These are phyloP conservation scores for Drosophila pandora DNA, from an alignment of 1,140 invertebrate species.

Conservation along the genomic window DNA sequence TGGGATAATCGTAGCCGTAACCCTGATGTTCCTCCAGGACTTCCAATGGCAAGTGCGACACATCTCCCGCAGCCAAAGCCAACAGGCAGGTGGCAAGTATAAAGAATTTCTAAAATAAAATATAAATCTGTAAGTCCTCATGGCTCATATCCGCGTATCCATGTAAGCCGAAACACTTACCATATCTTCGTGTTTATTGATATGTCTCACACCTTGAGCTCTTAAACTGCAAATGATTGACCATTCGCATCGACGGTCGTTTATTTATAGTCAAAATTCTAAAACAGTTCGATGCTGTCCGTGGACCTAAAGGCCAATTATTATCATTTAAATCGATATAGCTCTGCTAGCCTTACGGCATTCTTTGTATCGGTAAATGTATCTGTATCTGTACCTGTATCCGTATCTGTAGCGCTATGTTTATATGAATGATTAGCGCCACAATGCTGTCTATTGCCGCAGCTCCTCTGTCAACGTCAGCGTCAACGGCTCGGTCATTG, in stretches of 20 bases:
- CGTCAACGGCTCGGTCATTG: constrained; percentile 21
- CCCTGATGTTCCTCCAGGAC: constrained; percentile 45
- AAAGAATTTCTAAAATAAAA: constrained; percentile 46
- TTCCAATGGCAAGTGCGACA: constrained; percentile 66
- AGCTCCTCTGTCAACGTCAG: constrained; percentile 15
- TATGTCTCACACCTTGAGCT: constrained; percentile 72
- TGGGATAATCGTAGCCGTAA: constrained; percentile 70
- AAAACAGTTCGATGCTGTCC: constrained; percentile 63
- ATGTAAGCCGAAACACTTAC: constrained; percentile 39
- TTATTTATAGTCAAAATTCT: constrained; percentile 81
- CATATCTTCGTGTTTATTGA: constrained; percentile 34
- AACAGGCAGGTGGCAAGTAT: constrained; percentile 52
- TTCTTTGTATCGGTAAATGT: constrained; percentile 49
- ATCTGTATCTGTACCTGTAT: constrained; percentile 33
- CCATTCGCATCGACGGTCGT: constrained; percentile 47
- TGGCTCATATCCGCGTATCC: not conserved
- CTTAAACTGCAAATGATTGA: constrained; percentile 71
- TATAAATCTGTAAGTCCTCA: not conserved
- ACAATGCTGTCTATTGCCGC: constrained; percentile 23
- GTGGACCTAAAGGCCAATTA: constrained; percentile 78
- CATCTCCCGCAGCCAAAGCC: constrained; percentile 65
- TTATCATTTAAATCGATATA: constrained; percentile 81
- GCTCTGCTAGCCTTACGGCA: constrained; percentile 45
- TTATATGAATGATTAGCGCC: constrained; percentile 68
- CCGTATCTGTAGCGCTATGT: constrained; percentile 35